Evolutionary conservation across 2,113 vertebrate genomes (phyloP), one percentile per base, ranked within the genome.

Genomic region (Pungitius pungitius): DNA sequence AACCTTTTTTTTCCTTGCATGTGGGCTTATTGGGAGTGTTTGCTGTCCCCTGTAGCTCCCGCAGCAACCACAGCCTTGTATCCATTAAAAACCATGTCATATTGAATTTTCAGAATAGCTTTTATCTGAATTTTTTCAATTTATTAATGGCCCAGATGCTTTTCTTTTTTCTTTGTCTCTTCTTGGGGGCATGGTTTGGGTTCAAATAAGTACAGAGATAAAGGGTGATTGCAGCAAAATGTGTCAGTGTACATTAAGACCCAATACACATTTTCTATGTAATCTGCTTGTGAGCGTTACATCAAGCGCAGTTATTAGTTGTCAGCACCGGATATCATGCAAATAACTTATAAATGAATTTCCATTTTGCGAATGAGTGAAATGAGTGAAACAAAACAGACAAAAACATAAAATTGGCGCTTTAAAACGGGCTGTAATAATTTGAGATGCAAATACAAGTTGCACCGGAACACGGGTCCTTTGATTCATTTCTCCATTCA

Each of bases 351-450:
- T 18, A 27, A 18, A 26, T 26, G 20, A 13, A 49, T 63, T 52
- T 47, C 6, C 30, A 2, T 54, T 61, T 76, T 43, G 12, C 27
- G 10, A 69, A 63, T 73, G 73, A 81, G 65, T 3, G 54, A n/a
- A n/a, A 63, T 59, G 57, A n/a, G n/a, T n/a, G 37, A 55, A 56
- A 61, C 55, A 65, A 56, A 55, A 61, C 26, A 49, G 42, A 81
- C 40, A 42, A 27, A 51, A 65, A 49, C 61, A 76, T 67, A 70
- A 69, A 20, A 78, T 17, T n/a, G n/a, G 42, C 13, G 13, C 37
- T 60, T 75, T 12, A 26, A 69, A 78, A 73, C 51, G 0, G 11
- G 10, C 45, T 35, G 20, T 27, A 45, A 30, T 30, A 35, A 35
- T 35, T 35, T 35, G 33, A 35, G 33, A 77, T 69, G 30, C 47